These are phyloP conservation scores for Vimba vimba DNA, from an alignment of 2,113 vertebrate genomes.

Conservation along the genomic window DNA sequence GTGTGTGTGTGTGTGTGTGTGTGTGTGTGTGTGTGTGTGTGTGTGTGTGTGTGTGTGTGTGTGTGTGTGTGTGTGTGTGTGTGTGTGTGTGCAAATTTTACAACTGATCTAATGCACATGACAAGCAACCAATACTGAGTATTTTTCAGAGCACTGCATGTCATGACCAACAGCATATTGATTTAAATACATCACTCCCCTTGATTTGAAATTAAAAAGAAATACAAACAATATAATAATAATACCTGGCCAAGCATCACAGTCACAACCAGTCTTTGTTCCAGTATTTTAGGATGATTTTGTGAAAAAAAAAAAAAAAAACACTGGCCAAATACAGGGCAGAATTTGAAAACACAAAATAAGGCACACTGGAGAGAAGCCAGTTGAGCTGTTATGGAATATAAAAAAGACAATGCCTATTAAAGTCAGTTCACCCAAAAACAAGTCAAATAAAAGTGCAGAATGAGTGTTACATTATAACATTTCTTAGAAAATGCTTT, in stretches of 20 bases:
- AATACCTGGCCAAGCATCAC: background rate
- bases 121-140: background rate
- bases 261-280: background rate
- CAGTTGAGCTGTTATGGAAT: background rate
- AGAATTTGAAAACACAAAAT: slow-evolving; percentile 19
- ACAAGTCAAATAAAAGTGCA: background rate
- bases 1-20: background rate
- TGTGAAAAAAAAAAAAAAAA: slow-evolving; percentile 1
- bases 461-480: background rate
- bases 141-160: background rate
- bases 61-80: background rate
- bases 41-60: background rate
- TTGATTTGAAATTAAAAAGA: background rate
- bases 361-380: background rate
- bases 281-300: background rate
- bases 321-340: slow-evolving; percentile 21
- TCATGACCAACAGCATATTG: background rate
- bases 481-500: background rate
- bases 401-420: background rate
- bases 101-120: background rate
- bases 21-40: background rate
- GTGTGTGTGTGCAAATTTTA: background rate
- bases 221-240: background rate
- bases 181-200: background rate
- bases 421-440: background rate